A percentile compares a stretch with the other conserved stretches of the same genome.
These are phyloP conservation scores for Budorcas taxicolor DNA, from an alignment of 2,113 vertebrate genomes.

Conservation along the genomic window DNA sequence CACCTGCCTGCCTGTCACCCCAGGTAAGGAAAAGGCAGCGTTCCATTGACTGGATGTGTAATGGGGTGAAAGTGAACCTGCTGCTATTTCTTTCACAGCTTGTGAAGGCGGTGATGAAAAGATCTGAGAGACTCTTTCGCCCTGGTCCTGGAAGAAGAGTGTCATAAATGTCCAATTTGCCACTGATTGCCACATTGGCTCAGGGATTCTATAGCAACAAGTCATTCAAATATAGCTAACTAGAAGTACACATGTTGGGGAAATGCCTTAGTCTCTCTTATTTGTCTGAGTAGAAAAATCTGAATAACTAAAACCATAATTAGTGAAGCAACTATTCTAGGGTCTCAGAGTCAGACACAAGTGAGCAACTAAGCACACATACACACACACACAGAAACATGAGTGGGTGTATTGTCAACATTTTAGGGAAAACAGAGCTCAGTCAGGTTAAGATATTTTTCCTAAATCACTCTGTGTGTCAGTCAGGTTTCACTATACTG, in stretches of 20 bases:
- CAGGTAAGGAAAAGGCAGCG: constrained; percentile 77
- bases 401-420: not conserved
- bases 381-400: not conserved
- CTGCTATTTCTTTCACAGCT: constrained; percentile 78
- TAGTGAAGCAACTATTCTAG: not conserved
- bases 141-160: constrained; percentile 54
- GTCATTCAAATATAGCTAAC: constrained; percentile 41
- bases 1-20: constrained; percentile 71
- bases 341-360: not conserved
- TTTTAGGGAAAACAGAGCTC: not conserved
- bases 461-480: not conserved
- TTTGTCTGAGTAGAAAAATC: not conserved
- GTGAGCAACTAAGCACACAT: not conserved
- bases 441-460: not conserved
- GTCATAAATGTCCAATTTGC: constrained; percentile 66
- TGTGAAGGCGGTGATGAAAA: constrained; percentile 75
- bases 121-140: constrained; percentile 57
- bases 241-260: not conserved
- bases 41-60: constrained; percentile 78
- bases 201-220: constrained; percentile 34
- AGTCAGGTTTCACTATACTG: not conserved
- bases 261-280: not conserved
- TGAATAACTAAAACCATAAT: not conserved
- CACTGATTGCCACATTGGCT: constrained; percentile 52
- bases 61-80: constrained; percentile 78